Percentiles rank a stretch among this genome's conserved stretches.
phyloP scores from a whole-genome alignment of 2,113 vertebrate genomes.

The Plectropomus leopardus region DNA sequence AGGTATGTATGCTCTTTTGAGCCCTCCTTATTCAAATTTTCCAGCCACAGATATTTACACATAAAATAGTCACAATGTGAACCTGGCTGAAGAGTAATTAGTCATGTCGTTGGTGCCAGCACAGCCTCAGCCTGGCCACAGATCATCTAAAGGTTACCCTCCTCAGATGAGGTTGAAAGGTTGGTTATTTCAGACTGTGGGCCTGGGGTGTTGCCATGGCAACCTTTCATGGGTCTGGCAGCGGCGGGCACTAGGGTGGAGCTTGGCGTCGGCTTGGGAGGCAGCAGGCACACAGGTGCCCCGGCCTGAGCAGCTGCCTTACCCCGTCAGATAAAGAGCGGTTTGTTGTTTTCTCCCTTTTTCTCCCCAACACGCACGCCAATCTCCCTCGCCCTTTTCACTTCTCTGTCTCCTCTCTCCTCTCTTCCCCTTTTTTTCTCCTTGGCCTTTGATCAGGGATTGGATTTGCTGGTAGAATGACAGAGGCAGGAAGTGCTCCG shows the following conservation, averaged over 20 bases:
- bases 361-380: slow-evolving; percentile 68
- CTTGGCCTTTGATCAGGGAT: slow-evolving; percentile 83
- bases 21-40: slow-evolving; percentile 13
- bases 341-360: slow-evolving; percentile 76
- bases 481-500: slow-evolving; percentile 81
- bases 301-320: slow-evolving; percentile 78
- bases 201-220: slow-evolving; percentile 69
- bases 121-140: slow-evolving; percentile 55
- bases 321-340: slow-evolving; percentile 80
- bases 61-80: slow-evolving; percentile 37
- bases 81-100: slow-evolving; percentile 55
- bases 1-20: slow-evolving; percentile 42
- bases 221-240: slow-evolving; percentile 80
- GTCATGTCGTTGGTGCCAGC: slow-evolving; percentile 39
- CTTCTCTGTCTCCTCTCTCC: slow-evolving; percentile 73
- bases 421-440: slow-evolving; percentile 70
- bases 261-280: slow-evolving; percentile 74
- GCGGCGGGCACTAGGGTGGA: slow-evolving; percentile 65
- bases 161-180: slow-evolving; percentile 76
- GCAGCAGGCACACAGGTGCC: slow-evolving; percentile 83
- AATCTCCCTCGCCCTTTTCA: slow-evolving; percentile 80
- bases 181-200: slow-evolving; percentile 79
- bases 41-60: slow-evolving; percentile 41
- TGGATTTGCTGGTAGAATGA: slow-evolving; percentile 80
- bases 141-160: slow-evolving; percentile 78